Evolutionary conservation across 2,797 vertebrate genomes (phyloP).

Genomic region (Amphiprion clarkii): DNA sequence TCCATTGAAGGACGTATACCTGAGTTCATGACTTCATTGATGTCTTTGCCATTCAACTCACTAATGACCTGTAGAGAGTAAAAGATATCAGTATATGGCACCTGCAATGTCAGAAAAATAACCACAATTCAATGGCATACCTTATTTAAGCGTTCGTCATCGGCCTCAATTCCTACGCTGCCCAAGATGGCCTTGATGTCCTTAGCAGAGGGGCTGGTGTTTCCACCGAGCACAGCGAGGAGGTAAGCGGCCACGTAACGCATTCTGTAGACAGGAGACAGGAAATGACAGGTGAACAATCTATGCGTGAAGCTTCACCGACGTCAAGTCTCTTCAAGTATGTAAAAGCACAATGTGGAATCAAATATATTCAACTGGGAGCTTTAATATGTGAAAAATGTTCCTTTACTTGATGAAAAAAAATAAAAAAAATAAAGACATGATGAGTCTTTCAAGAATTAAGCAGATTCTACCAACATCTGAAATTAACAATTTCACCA

Average conservation of each 20-base stretch:
- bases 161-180: constrained; percentile 86
- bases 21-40: constrained; percentile 89
- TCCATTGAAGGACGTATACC: constrained; percentile 66
- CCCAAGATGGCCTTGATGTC: constrained; percentile 86
- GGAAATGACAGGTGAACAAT: constrained; percentile 12
- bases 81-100: neutral
- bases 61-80: constrained; percentile 79
- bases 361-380: neutral
- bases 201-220: constrained; percentile 84
- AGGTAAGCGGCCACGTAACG: constrained; percentile 91
- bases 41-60: constrained; percentile 88
- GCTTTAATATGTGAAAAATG: neutral
- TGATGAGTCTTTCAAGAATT: neutral
- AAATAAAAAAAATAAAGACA: neutral
- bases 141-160: constrained; percentile 85
- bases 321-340: no score
- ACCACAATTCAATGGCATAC: constrained; percentile 27
- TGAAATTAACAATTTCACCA: neutral
- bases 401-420: neutral
- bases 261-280: constrained; percentile 75
- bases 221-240: constrained; percentile 86
- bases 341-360: neutral
- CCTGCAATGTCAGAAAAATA: neutral
- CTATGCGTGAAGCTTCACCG: neutral
- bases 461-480: neutral